A percentile compares a stretch with the other conserved stretches of the same genome.
These are phyloP conservation scores for Poecilia wingei DNA, from an alignment of 2,797 vertebrate genomes.

Conservation along the genomic window DNA sequence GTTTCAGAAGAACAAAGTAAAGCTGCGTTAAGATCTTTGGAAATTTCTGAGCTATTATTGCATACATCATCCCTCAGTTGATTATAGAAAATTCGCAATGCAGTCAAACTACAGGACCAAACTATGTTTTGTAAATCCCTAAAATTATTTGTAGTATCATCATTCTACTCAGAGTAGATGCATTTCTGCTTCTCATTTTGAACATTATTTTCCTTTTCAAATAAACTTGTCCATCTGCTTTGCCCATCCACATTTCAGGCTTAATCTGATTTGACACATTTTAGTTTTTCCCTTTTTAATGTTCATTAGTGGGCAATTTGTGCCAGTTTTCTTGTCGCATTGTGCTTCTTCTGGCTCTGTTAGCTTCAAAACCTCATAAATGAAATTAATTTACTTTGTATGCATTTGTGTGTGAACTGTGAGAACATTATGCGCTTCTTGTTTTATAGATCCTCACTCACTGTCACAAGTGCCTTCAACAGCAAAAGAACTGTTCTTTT, in stretches of 20 bases:
- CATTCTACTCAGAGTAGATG: neutral
- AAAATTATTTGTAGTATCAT: neutral
- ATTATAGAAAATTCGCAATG: neutral
- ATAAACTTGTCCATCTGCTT: neutral
- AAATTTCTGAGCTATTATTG: neutral
- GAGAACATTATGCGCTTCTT: neutral
- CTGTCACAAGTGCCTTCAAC: slow-evolving; percentile 10
- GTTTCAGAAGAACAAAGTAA: neutral
- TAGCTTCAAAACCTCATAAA: neutral
- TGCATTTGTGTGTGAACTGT: neutral
- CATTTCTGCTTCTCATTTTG: neutral
- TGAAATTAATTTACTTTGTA: neutral
- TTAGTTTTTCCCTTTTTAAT: neutral
- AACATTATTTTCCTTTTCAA: neutral
- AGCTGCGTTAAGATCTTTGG: too few relatives aligned
- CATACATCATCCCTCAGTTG: neutral
- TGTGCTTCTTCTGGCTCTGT: neutral
- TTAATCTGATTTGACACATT: slow-evolving; percentile 2
- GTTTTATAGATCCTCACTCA: slow-evolving; percentile 11
- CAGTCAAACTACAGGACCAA: neutral
- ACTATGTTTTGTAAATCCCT: neutral
- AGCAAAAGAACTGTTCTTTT: neutral
- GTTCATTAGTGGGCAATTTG: neutral
- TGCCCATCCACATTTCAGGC: neutral
- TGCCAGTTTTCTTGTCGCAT: neutral